Evolutionary conservation across 2,888 invertebrate genomes (phyloP), one percentile per base, ranked within the genome.

Genomic region (Eupithecia subfuscata): DNA sequence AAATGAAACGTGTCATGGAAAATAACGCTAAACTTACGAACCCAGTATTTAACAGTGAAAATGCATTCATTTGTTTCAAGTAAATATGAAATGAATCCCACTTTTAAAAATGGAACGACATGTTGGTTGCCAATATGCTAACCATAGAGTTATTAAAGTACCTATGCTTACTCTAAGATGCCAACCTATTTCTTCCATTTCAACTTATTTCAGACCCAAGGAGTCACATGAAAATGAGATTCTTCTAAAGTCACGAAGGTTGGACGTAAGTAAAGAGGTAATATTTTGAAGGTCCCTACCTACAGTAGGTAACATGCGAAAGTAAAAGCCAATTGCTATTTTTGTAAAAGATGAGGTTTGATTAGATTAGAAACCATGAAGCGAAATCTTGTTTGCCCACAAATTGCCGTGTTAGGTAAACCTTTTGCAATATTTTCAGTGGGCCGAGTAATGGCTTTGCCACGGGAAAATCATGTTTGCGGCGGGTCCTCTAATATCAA

Each of bases 401-500:
- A 68, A 68, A 67, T 67, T 67, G 40, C 65, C 68, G 16, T 68
- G 22, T 68, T 22, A 43, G 25, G 68, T 30, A 34, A 64, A 68
- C 40, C 68, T 68, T 67, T 68, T 22, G 68, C 43, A 68, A 68
- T 68, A 68, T 68, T 68, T 68, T 68, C 68, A 68, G 25, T 43
- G 68, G 68, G 68, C 68, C 68, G 43, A 68, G 68, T 68, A 68
- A 68, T 68, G 25, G 68, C 43, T 40, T 14, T 45, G 43, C 70
- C 43, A 71, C 63, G 63, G 70, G 63, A 71, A 43, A 63, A 71
- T 71, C 70, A 63, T 63, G 63, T 71, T 71, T 63, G 43, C 43
- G 60, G 60, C 43, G 56, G 63, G n/a, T 70, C 40, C 43, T 63
- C 43, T 63, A 16, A 48, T 48, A 71, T 64, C 71, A 75, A 71